Evolutionary conservation across 2,113 vertebrate genomes (phyloP), one percentile per base, ranked within the genome.

Genomic region (Neolamprologus brichardi): DNA sequence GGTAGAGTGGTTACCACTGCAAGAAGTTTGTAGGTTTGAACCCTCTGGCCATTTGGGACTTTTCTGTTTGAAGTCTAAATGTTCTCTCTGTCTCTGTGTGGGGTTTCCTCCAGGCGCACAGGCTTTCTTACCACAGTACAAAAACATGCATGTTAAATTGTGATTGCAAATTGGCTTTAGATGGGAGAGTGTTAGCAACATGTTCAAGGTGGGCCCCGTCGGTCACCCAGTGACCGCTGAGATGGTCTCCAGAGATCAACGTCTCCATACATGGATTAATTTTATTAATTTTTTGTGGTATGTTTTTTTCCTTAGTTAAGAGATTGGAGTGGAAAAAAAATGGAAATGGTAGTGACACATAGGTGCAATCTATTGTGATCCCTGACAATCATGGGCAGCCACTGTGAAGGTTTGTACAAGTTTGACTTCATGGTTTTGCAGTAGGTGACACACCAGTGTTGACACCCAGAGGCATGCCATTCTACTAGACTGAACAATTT

Each of bases 101-200:
- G 41, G 4, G 70, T 77, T 77, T 49, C 70, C 9, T 75, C 15
- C 23, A 75, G 9, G 8, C 8, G 1, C 8, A 17, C 39, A 25
- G 23, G 23, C 3, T 46, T 49, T 44, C 70, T 75, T 75, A 17
- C 23, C 41, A 49, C 23, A 46, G 39, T 46, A 10, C 70, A 28
- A 75, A 75, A 18, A 75, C 39, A 49, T 12, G 9, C 23, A 17
- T 77, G 70, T 77, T 49, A 49, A 77, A 49, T 44, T 17, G 23
- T 77, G 41, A 49, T 49, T 77, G 23, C 17, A 77, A 49, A 49
- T 77, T 77, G 23, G 23, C 70, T 77, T 46, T 30, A 12, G 67
- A 75, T 49, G 15, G 44, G 15, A 49, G 41, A 1, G 4, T 49
- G 41, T 75, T 44, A 25, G 20, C 14, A 9, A 75, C 67, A 44